Percentiles rank a stretch among this genome's conserved stretches.
These are phyloP conservation scores for Saxidomus purpurata DNA, from an alignment of 1,140 invertebrate genomes.

Conservation along the genomic window DNA sequence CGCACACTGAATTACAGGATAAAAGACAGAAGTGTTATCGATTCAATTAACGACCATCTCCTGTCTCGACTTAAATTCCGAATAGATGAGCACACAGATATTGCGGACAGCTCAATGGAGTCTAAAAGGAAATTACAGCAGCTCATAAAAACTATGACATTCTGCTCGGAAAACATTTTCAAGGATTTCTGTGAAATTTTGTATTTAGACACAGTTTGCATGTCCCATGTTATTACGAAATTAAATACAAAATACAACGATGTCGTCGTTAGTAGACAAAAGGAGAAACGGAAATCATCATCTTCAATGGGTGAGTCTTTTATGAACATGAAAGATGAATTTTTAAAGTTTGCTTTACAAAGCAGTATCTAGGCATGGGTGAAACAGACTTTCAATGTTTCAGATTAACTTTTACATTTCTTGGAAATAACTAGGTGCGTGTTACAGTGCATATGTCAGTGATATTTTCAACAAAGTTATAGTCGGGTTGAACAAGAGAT, in stretches of 20 bases:
- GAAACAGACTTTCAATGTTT: too few relatives aligned
- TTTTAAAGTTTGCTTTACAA: too few relatives aligned
- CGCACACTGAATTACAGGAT: background rate
- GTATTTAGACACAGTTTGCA: background rate
- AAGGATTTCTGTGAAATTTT: conserved; percentile 29
- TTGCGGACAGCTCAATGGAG: conserved; percentile 3
- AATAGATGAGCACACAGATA: conserved; percentile 48
- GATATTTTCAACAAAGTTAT: too few relatives aligned
- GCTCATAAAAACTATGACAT: conserved; percentile 33
- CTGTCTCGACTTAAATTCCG: conserved; percentile 37
- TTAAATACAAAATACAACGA: background rate
- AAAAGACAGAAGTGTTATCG: conserved; percentile 1
- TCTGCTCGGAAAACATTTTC: conserved; percentile 17
- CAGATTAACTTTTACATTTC: too few relatives aligned
- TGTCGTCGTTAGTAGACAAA: background rate
- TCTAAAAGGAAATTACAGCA: background rate
- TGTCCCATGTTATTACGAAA: conserved; percentile 21
- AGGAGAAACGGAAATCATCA: conserved; percentile 23
- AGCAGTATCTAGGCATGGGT: too few relatives aligned
- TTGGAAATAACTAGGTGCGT: too few relatives aligned
- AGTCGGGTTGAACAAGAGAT: too few relatives aligned
- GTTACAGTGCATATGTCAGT: too few relatives aligned
- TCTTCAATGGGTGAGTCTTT: background rate
- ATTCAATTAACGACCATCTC: conserved; percentile 43
- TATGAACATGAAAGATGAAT: too few relatives aligned